Evolutionary conservation across 1,140 invertebrate genomes (phyloP).

Genomic region (Prorops nasuta): DNA sequence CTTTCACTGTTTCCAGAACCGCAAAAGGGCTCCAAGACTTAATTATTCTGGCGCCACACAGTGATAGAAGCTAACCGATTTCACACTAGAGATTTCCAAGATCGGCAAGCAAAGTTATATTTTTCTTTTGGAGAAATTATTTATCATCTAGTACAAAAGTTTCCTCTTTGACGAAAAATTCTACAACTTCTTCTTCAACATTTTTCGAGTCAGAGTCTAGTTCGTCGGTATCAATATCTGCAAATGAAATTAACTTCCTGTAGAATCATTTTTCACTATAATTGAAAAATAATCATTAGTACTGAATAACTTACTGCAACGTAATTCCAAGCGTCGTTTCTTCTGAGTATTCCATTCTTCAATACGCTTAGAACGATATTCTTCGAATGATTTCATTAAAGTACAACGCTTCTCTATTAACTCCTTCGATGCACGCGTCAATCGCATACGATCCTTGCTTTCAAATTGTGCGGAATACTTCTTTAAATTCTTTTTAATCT

Average conservation of each 20-base stretch:
- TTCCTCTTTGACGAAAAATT: conserved; percentile 98
- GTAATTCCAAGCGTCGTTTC: conserved; percentile 75
- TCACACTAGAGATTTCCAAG: conserved; percentile 34
- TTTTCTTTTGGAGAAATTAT: conserved; percentile 24
- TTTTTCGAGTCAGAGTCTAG: conserved; percentile 81
- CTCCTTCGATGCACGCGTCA: conserved; percentile 94
- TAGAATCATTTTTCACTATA: conserved; percentile 15
- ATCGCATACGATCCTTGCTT: conserved; percentile 89
- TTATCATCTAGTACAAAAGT: conserved; percentile 70
- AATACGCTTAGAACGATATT: conserved; percentile 73
- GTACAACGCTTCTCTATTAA: conserved; percentile 89
- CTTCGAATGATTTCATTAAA: conserved; percentile 84
- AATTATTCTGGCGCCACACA: conserved; percentile 20
- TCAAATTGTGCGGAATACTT: conserved; percentile 96
- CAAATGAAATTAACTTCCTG: conserved; percentile 32
- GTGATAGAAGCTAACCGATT: conserved; percentile 9
- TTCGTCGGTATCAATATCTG: conserved; percentile 91
- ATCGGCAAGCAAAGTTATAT: conserved; percentile 18
- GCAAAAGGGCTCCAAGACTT: conserved; percentile 15
- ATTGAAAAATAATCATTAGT: conserved; percentile 20
- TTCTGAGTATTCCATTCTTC: conserved; percentile 78
- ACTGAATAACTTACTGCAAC: conserved; percentile 87
- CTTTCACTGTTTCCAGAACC: conserved; percentile 17
- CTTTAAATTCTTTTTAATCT: conserved; percentile 98
- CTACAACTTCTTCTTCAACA: conserved; percentile 91